Base-by-base conservation (phyloP, 2,888 invertebrate species). In the Microplitis manilae region DNA sequence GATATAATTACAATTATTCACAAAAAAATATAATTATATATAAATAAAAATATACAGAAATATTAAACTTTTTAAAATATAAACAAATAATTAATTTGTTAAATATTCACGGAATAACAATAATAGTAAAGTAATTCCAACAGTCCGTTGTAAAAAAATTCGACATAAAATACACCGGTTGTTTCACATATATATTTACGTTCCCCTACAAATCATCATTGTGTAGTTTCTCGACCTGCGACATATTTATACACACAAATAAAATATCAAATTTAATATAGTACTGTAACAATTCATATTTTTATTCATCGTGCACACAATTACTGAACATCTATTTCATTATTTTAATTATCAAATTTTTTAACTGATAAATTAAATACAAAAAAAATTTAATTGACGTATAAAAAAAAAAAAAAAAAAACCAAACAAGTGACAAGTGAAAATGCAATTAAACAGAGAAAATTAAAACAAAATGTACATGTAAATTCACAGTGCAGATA, bases 171-270 rank as follows among this genome's bases (percentile, higher is more conserved):
- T 64, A 73, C 61, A 69, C 64, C 68, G 64, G 73, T 40, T 68
- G 68, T 20, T 39, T 38, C 79, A 83, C 83, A 82, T 81, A 80
- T 79, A 80, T 81, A 83, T 84, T 81, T 50, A 50, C 83, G 84
- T 80, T 86, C 83, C 60, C 68, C 74, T 40, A 77, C 74, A 81
- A 84, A 82, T 84, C 85, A 83, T 83, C 84, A 84, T 84, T 81
- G 82, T 82, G 81, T 79, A 80, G 83, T 81, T 80, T 82, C 83
- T 81, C 84, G 83, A 87, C 87, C 87, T 88, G 86, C 85, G 87
- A 86, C 86, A 88, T 88, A 50, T 50, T 50, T 87, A 87, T 85
- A 85, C 85, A 85, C 80, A 84, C 79, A 82, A 84, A 82, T 84
- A 81, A 75, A 76, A 50, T 50, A 50, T 50, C 13, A 13, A 13